A percentile compares a stretch with the other conserved stretches of the same genome.
phyloP scores from a whole-genome alignment of 2,113 vertebrate genomes.

The Cyanoramphus novaezelandiae region DNA sequence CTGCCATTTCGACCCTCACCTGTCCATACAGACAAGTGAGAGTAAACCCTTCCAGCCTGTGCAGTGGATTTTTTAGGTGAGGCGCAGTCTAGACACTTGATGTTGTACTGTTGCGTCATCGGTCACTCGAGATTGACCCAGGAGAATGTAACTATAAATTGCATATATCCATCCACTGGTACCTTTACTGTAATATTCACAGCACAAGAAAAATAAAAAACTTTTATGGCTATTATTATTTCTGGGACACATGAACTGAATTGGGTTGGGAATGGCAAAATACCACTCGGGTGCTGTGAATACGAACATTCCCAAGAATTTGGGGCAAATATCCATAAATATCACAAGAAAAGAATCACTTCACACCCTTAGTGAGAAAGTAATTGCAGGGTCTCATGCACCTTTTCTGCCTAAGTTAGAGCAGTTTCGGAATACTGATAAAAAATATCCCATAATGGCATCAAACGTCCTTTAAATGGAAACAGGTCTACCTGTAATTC shows the following conservation, averaged over 20 bases:
- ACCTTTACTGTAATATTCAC: not conserved
- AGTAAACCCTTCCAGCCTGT: no score
- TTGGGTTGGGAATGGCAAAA: not conserved
- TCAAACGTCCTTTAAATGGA: not conserved
- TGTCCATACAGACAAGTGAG: no score
- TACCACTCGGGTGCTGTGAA: not conserved
- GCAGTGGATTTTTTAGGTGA: no score
- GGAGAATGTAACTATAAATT: not conserved
- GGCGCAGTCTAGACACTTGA: no score
- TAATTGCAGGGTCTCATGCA: not conserved
- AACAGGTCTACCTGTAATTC: not conserved
- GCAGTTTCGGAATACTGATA: not conserved
- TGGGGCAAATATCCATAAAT: not conserved
- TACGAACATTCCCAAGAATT: not conserved
- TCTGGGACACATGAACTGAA: not conserved
- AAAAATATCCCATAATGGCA: not conserved
- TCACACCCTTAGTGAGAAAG: not conserved
- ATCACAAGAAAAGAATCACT: not conserved
- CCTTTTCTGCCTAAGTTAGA: not conserved
- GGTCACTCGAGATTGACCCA: no score
- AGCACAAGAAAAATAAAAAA: not conserved
- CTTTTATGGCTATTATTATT: not conserved
- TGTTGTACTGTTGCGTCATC: no score
- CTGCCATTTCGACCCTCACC: no score
- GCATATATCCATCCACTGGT: fast-evolving